These are phyloP conservation scores for Conchocele bisecta DNA, from an alignment of 2,888 invertebrate genomes.

Conservation along the genomic window DNA sequence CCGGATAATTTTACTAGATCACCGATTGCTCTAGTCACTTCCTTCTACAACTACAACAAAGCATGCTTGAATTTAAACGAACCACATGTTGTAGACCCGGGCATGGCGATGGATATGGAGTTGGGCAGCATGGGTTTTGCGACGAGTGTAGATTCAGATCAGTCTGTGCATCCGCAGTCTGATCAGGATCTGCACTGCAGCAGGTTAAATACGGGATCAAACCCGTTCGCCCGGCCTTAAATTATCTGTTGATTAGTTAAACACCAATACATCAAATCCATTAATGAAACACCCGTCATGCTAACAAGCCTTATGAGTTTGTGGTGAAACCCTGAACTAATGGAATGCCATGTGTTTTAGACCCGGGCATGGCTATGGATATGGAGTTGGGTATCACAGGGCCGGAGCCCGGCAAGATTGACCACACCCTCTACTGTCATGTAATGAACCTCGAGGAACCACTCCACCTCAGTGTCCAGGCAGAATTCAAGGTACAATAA, in stretches of 20 bases:
- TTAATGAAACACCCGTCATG: too few relatives aligned
- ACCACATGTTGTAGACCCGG: constrained; percentile 71
- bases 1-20: too few relatives aligned
- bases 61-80: too few relatives aligned
- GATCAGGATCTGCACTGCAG: constrained; percentile 79
- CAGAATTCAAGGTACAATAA: constrained; percentile 78
- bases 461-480: constrained; percentile 77
- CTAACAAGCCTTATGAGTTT: too few relatives aligned
- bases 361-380: constrained; percentile 78
- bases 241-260: constrained; percentile 78
- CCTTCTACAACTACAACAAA: too few relatives aligned
- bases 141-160: constrained; percentile 77
- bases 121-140: constrained; percentile 77
- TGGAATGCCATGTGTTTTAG: constrained; percentile 62
- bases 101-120: constrained; percentile 79
- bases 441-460: constrained; percentile 80
- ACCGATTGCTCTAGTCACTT: too few relatives aligned
- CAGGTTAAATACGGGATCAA: too few relatives aligned
- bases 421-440: constrained; percentile 77
- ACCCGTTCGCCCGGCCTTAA: too few relatives aligned
- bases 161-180: constrained; percentile 79
- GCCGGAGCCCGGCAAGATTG: constrained; percentile 75
- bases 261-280: constrained; percentile 77
- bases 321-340: too few relatives aligned
- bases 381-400: constrained; percentile 80